Conservation (phyloP, 1,140 invertebrate genomes). For the Pogonus chalceus region DNA sequence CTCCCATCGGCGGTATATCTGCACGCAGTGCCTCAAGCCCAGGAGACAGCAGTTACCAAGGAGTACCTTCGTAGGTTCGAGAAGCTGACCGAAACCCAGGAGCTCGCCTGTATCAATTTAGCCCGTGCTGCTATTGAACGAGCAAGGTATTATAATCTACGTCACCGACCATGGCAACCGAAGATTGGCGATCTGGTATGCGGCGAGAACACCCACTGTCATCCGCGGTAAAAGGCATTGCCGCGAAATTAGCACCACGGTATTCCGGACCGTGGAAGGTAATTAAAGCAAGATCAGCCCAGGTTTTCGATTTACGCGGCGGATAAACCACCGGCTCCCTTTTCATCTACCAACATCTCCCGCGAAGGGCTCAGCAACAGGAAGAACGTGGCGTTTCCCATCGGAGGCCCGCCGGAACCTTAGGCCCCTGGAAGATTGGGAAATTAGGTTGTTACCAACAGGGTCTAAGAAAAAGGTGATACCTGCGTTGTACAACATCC, state of each 20-base stretch:
- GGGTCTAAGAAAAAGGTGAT: too few species aligned
- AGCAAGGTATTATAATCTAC: slow-evolving; percentile 14
- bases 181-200: slow-evolving; percentile 12
- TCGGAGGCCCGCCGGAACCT: too few species aligned
- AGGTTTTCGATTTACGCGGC: slow-evolving; percentile 13
- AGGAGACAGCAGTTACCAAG: background rate
- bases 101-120: slow-evolving; percentile 13
- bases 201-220: slow-evolving; percentile 15
- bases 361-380: too few species aligned
- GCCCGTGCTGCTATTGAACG: slow-evolving; percentile 9
- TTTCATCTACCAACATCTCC: too few species aligned
- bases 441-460: too few species aligned
- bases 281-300: background rate
- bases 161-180: slow-evolving; percentile 11
- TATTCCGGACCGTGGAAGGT: slow-evolving; percentile 18
- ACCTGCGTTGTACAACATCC: too few species aligned
- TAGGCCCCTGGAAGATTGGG: too few species aligned
- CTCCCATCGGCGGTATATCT: too few species aligned
- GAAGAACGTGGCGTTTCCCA: too few species aligned
- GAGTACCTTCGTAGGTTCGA: background rate
- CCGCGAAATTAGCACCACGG: slow-evolving; percentile 16
- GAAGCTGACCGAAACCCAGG: slow-evolving; percentile 1
- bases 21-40: too few species aligned
- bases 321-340: too few species aligned
- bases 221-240: slow-evolving; percentile 9